Percentiles rank a stretch among this genome's conserved stretches.
These are phyloP conservation scores for Odontamblyopus lacepedii DNA, from an alignment of 2,797 vertebrate genomes.

Conservation along the genomic window DNA sequence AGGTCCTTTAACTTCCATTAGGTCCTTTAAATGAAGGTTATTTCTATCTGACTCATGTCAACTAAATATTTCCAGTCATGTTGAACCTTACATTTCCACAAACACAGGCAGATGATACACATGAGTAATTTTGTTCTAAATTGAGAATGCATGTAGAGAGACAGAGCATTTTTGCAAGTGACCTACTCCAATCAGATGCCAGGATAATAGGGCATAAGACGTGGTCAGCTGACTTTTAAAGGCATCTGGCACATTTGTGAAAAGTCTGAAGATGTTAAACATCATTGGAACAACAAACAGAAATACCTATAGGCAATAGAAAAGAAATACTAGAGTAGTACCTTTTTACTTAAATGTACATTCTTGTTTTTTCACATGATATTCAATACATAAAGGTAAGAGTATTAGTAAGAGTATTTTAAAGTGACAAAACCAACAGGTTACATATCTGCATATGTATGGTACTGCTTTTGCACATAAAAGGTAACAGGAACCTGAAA, in stretches of 20 bases:
- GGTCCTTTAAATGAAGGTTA: slow-evolving; percentile 6
- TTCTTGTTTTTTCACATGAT: slow-evolving; percentile 60
- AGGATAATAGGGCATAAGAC: slow-evolving; percentile 16
- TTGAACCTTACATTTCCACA: slow-evolving; percentile 59
- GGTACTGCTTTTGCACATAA: slow-evolving; percentile 28
- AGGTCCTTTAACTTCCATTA: background rate
- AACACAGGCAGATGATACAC: slow-evolving; percentile 50
- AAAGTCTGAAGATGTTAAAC: slow-evolving; percentile 19
- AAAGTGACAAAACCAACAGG: slow-evolving; percentile 11
- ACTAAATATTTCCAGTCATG: slow-evolving; percentile 67
- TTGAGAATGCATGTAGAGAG: background rate
- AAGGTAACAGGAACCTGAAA: slow-evolving; percentile 26
- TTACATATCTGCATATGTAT: slow-evolving; percentile 31
- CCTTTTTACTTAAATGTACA: slow-evolving; percentile 29
- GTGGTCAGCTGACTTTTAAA: slow-evolving; percentile 49
- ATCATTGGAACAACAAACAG: background rate
- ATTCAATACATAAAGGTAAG: slow-evolving; percentile 38
- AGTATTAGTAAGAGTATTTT: slow-evolving; percentile 16
- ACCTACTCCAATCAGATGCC: slow-evolving; percentile 6
- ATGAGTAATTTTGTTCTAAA: slow-evolving; percentile 37
- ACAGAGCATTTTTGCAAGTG: background rate
- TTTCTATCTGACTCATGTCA: slow-evolving; percentile 49
- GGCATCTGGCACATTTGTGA: slow-evolving; percentile 58
- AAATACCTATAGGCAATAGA: slow-evolving; percentile 2
- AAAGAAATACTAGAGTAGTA: slow-evolving; percentile 10